Conservation (phyloP, 2,888 invertebrate genomes). For the Teleiodes luculella region DNA sequence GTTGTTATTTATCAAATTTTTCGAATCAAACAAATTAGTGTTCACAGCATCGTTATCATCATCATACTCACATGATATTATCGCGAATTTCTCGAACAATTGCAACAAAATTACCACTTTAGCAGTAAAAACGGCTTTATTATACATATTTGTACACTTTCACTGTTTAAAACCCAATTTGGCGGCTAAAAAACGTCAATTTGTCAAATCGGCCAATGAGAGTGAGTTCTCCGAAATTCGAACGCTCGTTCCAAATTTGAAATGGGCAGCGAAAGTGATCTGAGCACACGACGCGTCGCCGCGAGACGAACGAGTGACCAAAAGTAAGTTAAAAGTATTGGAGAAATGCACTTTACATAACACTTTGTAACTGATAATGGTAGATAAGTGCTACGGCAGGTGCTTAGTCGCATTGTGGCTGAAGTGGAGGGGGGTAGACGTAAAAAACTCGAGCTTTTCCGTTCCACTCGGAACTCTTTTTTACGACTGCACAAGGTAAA, state of each 20-base stretch:
- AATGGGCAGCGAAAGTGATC: constrained; percentile 51
- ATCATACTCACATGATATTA: constrained; percentile 31
- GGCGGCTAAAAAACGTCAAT: constrained; percentile 6
- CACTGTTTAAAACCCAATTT: constrained; percentile 14
- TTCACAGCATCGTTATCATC: constrained; percentile 38
- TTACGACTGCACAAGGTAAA: too few relatives aligned
- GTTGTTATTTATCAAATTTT: constrained; percentile 42
- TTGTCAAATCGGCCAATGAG: constrained; percentile 25
- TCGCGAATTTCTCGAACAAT: constrained; percentile 28
- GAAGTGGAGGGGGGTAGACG: not conserved
- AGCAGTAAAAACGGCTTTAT: constrained; percentile 19
- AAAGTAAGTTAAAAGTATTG: constrained; percentile 45
- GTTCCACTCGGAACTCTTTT: too few relatives aligned
- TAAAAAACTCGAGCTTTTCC: not conserved
- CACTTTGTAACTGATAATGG: constrained; percentile 30
- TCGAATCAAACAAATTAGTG: constrained; percentile 41
- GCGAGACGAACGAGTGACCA: constrained; percentile 55
- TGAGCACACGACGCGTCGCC: constrained; percentile 37
- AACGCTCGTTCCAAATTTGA: constrained; percentile 24
- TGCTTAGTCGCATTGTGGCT: not conserved
- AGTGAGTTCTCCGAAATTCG: constrained; percentile 30
- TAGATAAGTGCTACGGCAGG: not conserved
- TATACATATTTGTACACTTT: constrained; percentile 25
- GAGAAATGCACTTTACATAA: constrained; percentile 69
- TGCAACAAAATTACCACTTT: constrained; percentile 37